Percentiles rank a stretch among this genome's conserved stretches.
Conservation (phyloP, 1,140 invertebrate genomes). For the Brachionus koreanus region DNA sequence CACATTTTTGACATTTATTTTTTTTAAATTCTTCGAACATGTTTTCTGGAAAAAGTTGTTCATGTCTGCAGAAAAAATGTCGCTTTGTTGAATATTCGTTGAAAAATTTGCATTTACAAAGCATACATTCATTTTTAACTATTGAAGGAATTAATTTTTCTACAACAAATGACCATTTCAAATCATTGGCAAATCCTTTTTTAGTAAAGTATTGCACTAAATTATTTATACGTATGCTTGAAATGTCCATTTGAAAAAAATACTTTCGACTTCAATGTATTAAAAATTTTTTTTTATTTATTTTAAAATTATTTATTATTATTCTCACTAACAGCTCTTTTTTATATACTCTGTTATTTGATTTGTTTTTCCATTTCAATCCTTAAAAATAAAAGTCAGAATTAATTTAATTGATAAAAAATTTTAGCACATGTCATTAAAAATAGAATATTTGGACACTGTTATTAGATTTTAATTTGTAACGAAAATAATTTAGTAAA, state of each 20-base stretch:
- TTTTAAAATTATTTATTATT: no score
- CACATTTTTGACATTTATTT: background rate
- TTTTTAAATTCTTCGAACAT: background rate
- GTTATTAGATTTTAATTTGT: no score
- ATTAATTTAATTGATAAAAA: no score
- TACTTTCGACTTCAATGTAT: no score
- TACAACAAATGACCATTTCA: background rate
- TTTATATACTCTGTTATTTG: no score
- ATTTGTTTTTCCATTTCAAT: no score
- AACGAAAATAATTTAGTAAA: no score
- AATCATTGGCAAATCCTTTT: background rate
- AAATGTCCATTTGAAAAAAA: background rate
- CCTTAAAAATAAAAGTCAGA: no score
- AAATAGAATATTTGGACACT: no score
- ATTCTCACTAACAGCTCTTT: no score
- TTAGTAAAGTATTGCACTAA: background rate
- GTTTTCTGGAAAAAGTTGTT: background rate
- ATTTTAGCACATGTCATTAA: no score
- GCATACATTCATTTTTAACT: background rate
- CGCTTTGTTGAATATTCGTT: background rate
- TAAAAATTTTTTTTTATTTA: no score
- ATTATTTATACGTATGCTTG: background rate
- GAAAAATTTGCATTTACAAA: background rate
- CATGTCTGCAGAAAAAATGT: background rate
- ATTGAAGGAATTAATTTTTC: background rate